phyloP scores from a whole-genome alignment of 2,113 vertebrate species.

The Rhinoptilus africanus region DNA sequence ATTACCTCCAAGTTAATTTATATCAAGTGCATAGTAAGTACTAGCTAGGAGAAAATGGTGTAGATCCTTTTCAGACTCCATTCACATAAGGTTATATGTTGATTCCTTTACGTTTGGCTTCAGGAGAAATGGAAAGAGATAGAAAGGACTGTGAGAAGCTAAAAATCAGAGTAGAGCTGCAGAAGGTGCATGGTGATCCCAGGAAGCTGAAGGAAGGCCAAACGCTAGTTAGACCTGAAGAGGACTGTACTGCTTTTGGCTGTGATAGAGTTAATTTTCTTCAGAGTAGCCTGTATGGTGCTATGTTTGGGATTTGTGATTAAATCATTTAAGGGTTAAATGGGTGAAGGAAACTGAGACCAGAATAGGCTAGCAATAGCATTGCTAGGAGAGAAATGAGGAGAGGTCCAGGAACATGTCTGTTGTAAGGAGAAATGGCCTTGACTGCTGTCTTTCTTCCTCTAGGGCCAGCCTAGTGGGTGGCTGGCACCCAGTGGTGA shows the following conservation, averaged over 20 bases:
- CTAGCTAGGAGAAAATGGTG: neutral
- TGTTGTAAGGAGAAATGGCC: neutral
- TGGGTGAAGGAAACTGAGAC: neutral
- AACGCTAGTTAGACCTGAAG: neutral
- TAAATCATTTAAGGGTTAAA: neutral
- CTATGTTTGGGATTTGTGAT: neutral
- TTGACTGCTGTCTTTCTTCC: neutral
- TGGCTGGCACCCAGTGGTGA: fast-evolving
- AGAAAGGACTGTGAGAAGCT: neutral
- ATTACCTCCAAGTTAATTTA: neutral
- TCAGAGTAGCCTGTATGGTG: neutral
- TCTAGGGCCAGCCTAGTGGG: neutral
- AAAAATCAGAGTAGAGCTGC: neutral
- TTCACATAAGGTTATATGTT: neutral
- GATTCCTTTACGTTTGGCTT: neutral
- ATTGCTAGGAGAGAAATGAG: neutral
- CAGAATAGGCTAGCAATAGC: neutral
- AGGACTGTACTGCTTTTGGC: neutral
- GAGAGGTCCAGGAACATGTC: neutral
- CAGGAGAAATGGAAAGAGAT: neutral
- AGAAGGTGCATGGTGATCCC: neutral
- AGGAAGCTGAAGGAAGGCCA: neutral
- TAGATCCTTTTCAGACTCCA: neutral
- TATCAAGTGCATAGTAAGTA: neutral
- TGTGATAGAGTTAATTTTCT: neutral